Percentiles rank a stretch among this genome's conserved stretches.
Evolutionary conservation across 2,888 invertebrate genomes (phyloP).

Genomic region (Agapostemon virescens): DNA sequence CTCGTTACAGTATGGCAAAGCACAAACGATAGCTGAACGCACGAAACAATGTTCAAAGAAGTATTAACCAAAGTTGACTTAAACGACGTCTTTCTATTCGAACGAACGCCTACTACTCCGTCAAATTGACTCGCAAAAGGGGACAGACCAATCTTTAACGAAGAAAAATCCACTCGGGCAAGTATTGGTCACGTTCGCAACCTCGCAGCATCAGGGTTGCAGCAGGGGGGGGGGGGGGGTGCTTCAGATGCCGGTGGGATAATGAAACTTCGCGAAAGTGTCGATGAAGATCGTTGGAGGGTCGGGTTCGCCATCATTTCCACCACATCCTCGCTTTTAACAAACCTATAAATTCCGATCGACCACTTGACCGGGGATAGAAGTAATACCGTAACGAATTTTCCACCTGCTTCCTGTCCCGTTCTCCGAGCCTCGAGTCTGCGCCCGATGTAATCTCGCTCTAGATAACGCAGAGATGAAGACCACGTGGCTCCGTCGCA

Average conservation of each 20-base stretch:
- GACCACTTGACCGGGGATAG: constrained; percentile 30
- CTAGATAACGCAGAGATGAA: constrained; percentile 36
- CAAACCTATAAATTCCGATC: constrained; percentile 43
- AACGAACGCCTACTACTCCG: background rate
- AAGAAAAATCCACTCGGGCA: background rate
- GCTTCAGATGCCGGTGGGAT: background rate
- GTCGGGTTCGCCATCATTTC: background rate
- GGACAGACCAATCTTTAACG: background rate
- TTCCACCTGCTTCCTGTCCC: constrained; percentile 11
- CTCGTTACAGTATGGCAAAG: too few species aligned
- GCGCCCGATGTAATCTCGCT: constrained; percentile 43
- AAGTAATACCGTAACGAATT: constrained; percentile 55
- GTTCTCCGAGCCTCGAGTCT: background rate
- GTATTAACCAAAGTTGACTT: background rate
- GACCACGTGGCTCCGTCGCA: constrained; percentile 54
- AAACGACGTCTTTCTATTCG: background rate
- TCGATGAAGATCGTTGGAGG: background rate
- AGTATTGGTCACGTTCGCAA: background rate
- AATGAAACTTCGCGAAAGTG: background rate
- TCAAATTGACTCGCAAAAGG: background rate
- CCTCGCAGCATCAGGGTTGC: background rate
- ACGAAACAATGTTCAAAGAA: background rate
- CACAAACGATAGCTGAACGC: background rate
- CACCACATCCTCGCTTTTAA: constrained; percentile 21
- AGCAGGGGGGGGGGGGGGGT: background rate